Conservation (phyloP, 2,797 vertebrate species). For the Neosilurus mollespiculum region DNA sequence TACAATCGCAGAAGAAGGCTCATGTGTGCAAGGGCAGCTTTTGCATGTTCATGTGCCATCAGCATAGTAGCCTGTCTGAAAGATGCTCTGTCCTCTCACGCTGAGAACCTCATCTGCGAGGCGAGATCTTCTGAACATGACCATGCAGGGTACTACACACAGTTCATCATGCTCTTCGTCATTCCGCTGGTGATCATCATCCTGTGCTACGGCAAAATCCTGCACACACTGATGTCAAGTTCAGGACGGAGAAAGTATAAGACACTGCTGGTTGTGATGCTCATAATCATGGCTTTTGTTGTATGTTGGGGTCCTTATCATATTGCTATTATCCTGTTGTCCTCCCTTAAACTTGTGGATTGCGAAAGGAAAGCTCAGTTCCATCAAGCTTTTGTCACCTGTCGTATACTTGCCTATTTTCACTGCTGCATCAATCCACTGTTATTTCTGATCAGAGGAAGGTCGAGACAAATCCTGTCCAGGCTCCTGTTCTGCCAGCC, state of each 20-base stretch:
- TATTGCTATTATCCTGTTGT: slow-evolving; percentile 53
- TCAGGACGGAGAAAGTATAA: slow-evolving; percentile 55
- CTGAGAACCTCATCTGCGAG: slow-evolving; percentile 30
- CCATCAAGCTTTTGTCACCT: slow-evolving; percentile 3
- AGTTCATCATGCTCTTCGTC: slow-evolving; percentile 67
- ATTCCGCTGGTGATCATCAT: slow-evolving; percentile 66
- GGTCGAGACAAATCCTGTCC: slow-evolving; percentile 57
- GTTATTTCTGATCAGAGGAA: slow-evolving; percentile 65
- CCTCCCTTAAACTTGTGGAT: fast-evolving
- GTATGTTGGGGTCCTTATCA: slow-evolving; percentile 73
- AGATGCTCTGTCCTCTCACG: slow-evolving; percentile 48
- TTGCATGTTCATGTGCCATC: slow-evolving; percentile 65
- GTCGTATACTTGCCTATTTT: slow-evolving; percentile 64
- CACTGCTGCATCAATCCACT: slow-evolving; percentile 76
- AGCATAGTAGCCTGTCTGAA: slow-evolving; percentile 57
- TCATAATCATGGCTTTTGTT: slow-evolving; percentile 67
- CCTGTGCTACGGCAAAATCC: slow-evolving; percentile 68
- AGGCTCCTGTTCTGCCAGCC: slow-evolving; percentile 48
- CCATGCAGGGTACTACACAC: slow-evolving; percentile 55
- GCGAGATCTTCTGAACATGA: background rate
- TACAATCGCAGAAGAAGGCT: slow-evolving; percentile 35
- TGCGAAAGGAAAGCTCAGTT: background rate
- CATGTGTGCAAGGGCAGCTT: slow-evolving; percentile 46
- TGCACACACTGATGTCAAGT: slow-evolving; percentile 57
- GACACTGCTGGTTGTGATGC: slow-evolving; percentile 62